These are phyloP conservation scores for Muntiacus reevesi DNA, from an alignment of 2,113 vertebrate genomes.

Conservation along the genomic window DNA sequence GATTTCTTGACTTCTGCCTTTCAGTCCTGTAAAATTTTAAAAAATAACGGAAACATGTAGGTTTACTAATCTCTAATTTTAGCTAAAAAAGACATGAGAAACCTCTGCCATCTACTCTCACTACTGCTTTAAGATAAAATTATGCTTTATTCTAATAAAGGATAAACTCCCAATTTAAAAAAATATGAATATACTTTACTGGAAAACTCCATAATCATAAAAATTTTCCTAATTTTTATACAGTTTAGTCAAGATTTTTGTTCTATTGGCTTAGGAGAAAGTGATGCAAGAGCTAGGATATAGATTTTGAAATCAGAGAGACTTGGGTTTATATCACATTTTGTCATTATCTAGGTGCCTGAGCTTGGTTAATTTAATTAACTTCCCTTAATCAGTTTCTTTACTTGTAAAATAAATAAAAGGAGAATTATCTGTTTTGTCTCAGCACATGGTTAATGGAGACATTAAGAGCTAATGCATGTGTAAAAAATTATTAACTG, in stretches of 20 bases:
- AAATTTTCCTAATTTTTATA: background rate
- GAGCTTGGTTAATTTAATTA: background rate
- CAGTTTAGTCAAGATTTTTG: background rate
- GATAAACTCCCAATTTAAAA: background rate
- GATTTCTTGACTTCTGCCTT: background rate
- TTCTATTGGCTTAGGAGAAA: background rate
- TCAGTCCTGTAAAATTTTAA: background rate
- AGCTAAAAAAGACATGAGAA: background rate
- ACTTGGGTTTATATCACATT: background rate
- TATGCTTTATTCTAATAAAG: background rate
- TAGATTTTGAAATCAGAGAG: background rate
- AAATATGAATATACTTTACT: background rate
- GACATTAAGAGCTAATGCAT: background rate
- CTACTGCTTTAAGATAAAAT: background rate
- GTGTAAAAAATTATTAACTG: background rate
- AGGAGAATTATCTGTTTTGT: background rate
- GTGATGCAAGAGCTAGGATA: background rate
- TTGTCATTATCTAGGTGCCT: background rate
- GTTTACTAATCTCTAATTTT: background rate
- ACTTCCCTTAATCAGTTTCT: background rate
- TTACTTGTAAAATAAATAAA: background rate
- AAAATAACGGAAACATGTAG: background rate
- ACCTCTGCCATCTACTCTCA: background rate
- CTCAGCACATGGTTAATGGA: background rate
- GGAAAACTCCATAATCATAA: background rate